These are phyloP conservation scores for Stylophora pistillata DNA, from an alignment of 64 coral and sea anemone genomes.

Conservation along the genomic window DNA sequence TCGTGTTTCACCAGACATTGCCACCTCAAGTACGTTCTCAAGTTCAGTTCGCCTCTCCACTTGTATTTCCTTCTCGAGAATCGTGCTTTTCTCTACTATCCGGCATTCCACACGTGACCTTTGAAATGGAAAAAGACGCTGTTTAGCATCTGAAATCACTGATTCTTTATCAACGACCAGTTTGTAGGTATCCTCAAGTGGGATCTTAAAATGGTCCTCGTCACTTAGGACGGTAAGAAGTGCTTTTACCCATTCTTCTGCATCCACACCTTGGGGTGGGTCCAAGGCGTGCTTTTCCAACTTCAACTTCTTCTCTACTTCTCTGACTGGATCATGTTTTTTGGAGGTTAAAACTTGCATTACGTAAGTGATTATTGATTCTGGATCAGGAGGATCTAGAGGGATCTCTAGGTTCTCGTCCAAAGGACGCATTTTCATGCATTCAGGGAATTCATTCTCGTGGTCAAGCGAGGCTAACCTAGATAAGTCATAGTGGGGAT, in stretches of 20 bases:
- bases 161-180: background rate
- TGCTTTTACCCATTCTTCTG: background rate
- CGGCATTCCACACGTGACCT: background rate
- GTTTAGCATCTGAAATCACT: background rate
- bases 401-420: no score
- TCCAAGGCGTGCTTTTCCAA: background rate
- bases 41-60: background rate
- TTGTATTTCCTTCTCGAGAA: background rate
- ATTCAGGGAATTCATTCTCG: no score
- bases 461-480: no score
- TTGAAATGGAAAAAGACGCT: constrained; percentile 9
- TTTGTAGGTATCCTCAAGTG: background rate
- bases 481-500: no score
- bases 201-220: background rate
- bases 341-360: no score
- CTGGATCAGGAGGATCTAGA: no score
- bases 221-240: background rate
- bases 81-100: background rate
- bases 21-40: background rate
- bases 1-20: background rate
- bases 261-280: background rate
- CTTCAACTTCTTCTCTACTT: background rate
- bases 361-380: no score
- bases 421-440: no score
- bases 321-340: background rate